Evolutionary conservation across 2,113 vertebrate species (phyloP), one percentile per base, ranked within the genome.

Genomic region (Hydropotes inermis): DNA sequence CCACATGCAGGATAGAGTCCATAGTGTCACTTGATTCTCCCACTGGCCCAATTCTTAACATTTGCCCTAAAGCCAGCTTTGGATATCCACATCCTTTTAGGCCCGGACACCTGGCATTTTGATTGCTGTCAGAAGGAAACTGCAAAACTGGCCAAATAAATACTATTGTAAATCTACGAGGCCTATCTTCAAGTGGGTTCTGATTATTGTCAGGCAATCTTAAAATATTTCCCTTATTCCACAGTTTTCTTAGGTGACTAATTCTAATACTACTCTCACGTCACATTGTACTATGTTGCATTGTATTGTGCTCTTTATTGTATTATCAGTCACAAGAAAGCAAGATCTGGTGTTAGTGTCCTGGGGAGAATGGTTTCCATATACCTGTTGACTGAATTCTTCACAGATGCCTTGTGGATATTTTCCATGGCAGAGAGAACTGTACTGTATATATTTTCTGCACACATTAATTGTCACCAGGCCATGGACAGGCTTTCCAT

Each of bases 401-500:
- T 99, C 98, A 25, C 99, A 99, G 89, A 99, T 97, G 30, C 17
- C 92, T 60, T 81, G 94, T 27, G 89, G 43, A 74, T 93, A 13
- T 58, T 70, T 96, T 0, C n/a, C 81, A 10, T 96, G 76, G 95
- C 99, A 99, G 61, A 0, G 0, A 0, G 1, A 19, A 2, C 0
- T 0, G 8, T 3, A 36, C 6, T 0, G 6, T 28, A 16, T 6
- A 57, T 81, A 96, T 0, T 55, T 98, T 43, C 98, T 97, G 98
- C 98, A 99, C 39, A 98, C 52, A 2, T 89, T 98, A 39, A 98
- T 97, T 28, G 16, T 98, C 83, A 98, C 97, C 0, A 97, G 89
- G 50, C 99, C 98, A 11, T 94, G 95, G 91, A 99, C 99, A 28
- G 99, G 98, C 89, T 99, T 99, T 50, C 99, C 98, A 96, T 99